phyloP scores from a whole-genome alignment of 2,888 invertebrate species.

The Bombylius major region DNA sequence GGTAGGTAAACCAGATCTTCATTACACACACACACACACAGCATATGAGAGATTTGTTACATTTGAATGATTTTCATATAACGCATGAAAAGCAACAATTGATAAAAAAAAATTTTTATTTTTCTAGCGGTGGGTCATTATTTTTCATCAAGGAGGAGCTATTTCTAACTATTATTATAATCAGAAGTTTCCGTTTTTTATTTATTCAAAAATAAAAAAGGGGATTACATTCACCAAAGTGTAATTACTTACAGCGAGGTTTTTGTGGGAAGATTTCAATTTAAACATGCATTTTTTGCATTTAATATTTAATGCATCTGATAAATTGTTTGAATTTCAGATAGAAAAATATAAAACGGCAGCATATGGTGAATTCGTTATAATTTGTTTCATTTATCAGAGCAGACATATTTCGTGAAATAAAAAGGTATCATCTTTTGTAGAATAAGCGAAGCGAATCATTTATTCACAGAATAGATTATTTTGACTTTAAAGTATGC shows the following conservation, averaged over 20 bases:
- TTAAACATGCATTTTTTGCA: not conserved
- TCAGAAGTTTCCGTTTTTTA: no score
- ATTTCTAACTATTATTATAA: not conserved
- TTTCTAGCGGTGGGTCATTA: no score
- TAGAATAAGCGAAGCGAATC: not conserved
- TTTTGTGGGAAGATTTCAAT: not conserved
- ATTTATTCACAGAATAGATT: not conserved
- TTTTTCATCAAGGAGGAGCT: not conserved
- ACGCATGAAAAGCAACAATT: no score
- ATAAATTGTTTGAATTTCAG: not conserved
- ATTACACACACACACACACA: not conserved
- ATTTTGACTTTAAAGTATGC: no score
- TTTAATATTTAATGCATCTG: not conserved
- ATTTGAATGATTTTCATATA: not conserved
- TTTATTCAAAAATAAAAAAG: no score
- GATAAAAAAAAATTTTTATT: no score
- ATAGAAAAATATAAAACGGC: not conserved
- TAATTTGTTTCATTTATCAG: not conserved
- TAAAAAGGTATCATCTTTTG: no score
- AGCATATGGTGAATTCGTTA: conserved; percentile 9
- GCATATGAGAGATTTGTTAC: not conserved
- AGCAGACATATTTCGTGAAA: not conserved
- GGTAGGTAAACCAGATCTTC: not conserved
- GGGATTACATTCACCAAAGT: no score
- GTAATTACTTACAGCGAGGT: not conserved